These are phyloP conservation scores for Lycocorax pyrrhopterus DNA, from an alignment of 2,113 vertebrate genomes.

Conservation along the genomic window DNA sequence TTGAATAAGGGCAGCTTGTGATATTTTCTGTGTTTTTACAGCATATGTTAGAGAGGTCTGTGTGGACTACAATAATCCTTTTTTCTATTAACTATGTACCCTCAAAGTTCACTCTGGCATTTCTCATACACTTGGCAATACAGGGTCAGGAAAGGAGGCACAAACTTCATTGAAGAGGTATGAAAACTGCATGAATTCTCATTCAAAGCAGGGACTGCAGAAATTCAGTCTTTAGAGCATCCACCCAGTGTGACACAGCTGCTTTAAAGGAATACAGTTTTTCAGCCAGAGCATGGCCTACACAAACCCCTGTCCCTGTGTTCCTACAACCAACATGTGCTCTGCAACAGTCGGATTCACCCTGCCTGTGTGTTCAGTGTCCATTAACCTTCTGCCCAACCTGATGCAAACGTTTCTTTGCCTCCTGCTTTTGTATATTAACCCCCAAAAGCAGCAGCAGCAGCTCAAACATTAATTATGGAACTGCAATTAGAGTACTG, in stretches of 20 bases:
- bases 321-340: not conserved
- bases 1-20: not conserved
- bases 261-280: not conserved
- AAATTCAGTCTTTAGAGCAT: not conserved
- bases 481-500: not conserved
- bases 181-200: not conserved
- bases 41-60: not conserved
- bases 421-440: not conserved
- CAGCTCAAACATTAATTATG: not conserved
- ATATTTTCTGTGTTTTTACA: constrained; percentile 47
- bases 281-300: not conserved
- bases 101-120: constrained; percentile 54
- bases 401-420: not conserved
- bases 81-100: constrained; percentile 8
- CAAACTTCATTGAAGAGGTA: not conserved
- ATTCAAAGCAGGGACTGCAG: not conserved
- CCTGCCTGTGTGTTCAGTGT: not conserved
- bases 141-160: not conserved
- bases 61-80: constrained; percentile 32
- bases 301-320: not conserved
- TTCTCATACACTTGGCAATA: not conserved
- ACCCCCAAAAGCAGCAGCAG: not conserved
- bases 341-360: not conserved
- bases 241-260: not conserved
- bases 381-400: not conserved